Percentiles rank a stretch among this genome's conserved stretches.
These are phyloP conservation scores for Chalcis sispes DNA, from an alignment of 2,888 invertebrate species.

Conservation along the genomic window DNA sequence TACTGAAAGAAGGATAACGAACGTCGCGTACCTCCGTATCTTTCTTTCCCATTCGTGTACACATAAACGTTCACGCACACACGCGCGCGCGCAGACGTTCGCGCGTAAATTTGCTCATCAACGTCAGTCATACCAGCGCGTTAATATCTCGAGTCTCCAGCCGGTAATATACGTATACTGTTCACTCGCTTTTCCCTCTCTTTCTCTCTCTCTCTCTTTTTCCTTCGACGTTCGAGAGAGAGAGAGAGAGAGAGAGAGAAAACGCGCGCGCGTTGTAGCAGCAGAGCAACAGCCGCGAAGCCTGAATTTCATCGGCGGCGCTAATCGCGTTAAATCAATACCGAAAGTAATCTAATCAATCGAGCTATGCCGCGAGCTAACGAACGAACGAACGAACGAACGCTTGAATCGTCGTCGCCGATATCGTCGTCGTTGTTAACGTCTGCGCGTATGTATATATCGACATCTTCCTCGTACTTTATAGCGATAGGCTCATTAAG, in stretches of 20 bases:
- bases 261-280: neutral
- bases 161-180: neutral
- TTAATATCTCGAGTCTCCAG: conserved; percentile 24
- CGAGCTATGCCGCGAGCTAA: neutral
- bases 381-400: too few relatives aligned
- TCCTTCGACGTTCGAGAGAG: too few relatives aligned
- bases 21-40: too few relatives aligned
- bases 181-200: neutral
- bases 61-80: too few relatives aligned
- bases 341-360: conserved; percentile 48
- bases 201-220: too few relatives aligned
- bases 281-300: neutral
- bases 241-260: too few relatives aligned
- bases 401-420: too few relatives aligned
- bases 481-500: conserved; percentile 12
- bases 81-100: too few relatives aligned
- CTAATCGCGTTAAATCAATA: conserved; percentile 49
- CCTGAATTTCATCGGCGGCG: neutral
- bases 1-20: too few relatives aligned
- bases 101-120: conserved; percentile 31
- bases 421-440: too few relatives aligned
- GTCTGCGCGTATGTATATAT: neutral
- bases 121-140: conserved; percentile 16
- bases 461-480: neutral
- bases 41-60: too few relatives aligned